Evolutionary conservation across 1,140 invertebrate genomes (phyloP).

Genomic region (Contarinia nasturtii): DNA sequence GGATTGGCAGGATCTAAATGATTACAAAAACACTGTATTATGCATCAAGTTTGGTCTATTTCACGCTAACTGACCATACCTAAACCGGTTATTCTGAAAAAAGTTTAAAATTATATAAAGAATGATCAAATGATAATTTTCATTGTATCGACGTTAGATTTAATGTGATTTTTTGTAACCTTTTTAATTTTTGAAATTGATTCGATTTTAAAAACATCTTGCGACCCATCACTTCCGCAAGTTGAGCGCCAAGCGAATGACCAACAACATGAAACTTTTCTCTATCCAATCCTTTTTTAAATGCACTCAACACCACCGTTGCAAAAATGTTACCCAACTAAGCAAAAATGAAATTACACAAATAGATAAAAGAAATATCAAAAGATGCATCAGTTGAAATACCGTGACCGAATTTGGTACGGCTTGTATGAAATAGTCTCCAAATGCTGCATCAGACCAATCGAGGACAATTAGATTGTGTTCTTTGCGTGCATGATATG

Average conservation of each 20-base stretch:
- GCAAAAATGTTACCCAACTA: constrained; percentile 17
- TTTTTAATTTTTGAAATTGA: constrained; percentile 14
- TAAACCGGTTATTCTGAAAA: no score
- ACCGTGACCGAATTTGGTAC: constrained; percentile 30
- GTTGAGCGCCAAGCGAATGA: constrained; percentile 55
- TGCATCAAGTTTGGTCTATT: no score
- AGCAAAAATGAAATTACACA: background rate
- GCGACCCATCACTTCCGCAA: constrained; percentile 42
- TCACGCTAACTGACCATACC: no score
- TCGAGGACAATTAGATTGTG: constrained; percentile 32
- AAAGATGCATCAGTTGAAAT: background rate
- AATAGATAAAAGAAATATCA: no score
- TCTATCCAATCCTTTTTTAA: constrained; percentile 20
- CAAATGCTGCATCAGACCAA: constrained; percentile 35
- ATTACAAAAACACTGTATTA: no score
- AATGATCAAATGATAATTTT: no score
- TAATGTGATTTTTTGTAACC: no score
- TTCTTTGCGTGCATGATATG: constrained; percentile 22
- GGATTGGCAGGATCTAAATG: constrained; percentile 38
- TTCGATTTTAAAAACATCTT: constrained; percentile 17
- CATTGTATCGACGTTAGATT: no score
- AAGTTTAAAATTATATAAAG: no score
- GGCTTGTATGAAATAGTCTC: constrained; percentile 32
- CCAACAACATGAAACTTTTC: constrained; percentile 46
- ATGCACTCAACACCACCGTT: constrained; percentile 16